A percentile compares a stretch with the other conserved stretches of the same genome.
Conservation (phyloP, 2,113 vertebrate genomes). For the Euleptes europaea region DNA sequence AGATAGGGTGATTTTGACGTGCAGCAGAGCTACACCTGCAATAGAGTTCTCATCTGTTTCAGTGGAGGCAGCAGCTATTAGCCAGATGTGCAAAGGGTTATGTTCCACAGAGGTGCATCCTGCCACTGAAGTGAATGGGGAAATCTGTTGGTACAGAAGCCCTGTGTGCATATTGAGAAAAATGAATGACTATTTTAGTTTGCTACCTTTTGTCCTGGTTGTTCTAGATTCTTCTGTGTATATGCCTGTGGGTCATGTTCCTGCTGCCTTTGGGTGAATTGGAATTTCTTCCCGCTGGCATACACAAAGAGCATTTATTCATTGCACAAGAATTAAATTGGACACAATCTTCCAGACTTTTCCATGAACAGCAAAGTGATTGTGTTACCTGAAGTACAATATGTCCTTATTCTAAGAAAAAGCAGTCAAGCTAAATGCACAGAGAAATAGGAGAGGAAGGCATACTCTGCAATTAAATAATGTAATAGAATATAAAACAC, state of each 20-base stretch:
- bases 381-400: not conserved
- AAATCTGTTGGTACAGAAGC: not conserved
- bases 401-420: conserved; percentile 7
- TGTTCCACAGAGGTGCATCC: not conserved
- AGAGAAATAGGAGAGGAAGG: conserved; percentile 9
- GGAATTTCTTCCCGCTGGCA: not conserved
- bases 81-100: not conserved
- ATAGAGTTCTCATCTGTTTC: not conserved
- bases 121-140: not conserved
- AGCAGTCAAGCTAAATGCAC: not conserved
- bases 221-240: not conserved
- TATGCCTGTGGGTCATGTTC: not conserved
- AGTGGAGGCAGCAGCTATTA: not conserved
- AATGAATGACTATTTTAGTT: not conserved
- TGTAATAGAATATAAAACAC: not conserved
- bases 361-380: not conserved
- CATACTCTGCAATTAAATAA: not conserved
- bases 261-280: not conserved
- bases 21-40: not conserved
- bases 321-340: not conserved
- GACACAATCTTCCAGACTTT: not conserved
- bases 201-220: not conserved
- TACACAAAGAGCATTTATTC: not conserved
- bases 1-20: not conserved
- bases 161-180: not conserved